phyloP scores from a whole-genome alignment of 2,797 vertebrate species.

The Microcaecilia unicolor region DNA sequence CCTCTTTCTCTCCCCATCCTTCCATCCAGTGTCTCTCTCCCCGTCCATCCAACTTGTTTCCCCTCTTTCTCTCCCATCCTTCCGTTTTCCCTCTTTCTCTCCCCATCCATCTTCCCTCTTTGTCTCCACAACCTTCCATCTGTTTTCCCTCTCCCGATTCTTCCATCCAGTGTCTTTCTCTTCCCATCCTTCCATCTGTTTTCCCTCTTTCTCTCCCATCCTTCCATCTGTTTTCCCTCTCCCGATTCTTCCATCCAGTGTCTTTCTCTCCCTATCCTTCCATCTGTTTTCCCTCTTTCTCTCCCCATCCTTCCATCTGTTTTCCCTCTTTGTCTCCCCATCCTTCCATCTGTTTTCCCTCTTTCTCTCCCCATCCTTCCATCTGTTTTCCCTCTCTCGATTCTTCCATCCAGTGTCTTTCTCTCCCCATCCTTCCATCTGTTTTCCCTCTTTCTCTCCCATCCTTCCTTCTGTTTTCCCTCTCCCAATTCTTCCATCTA shows the following conservation, averaged over 20 bases:
- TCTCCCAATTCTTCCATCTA: too few relatives aligned
- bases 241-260: too few relatives aligned
- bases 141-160: too few relatives aligned
- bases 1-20: too few relatives aligned
- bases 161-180: too few relatives aligned
- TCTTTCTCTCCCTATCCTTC: not conserved
- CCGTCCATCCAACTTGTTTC: too few relatives aligned
- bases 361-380: not conserved
- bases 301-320: not conserved
- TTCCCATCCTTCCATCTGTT: too few relatives aligned
- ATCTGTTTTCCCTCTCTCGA: not conserved
- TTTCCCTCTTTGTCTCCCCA: not conserved
- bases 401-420: too few relatives aligned
- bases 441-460: not conserved
- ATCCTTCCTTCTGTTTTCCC: too few relatives aligned
- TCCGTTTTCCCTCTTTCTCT: not conserved
- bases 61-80: not conserved
- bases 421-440: slow-evolving; percentile 2
- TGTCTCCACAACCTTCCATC: too few relatives aligned
- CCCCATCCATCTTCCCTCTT: not conserved
- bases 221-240: not conserved
- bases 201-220: not conserved
- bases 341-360: not conserved
- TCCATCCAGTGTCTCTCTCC: too few relatives aligned
- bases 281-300: not conserved